These are phyloP conservation scores for Torymus tubicola DNA, from an alignment of 2,888 invertebrate species.

Conservation along the genomic window DNA sequence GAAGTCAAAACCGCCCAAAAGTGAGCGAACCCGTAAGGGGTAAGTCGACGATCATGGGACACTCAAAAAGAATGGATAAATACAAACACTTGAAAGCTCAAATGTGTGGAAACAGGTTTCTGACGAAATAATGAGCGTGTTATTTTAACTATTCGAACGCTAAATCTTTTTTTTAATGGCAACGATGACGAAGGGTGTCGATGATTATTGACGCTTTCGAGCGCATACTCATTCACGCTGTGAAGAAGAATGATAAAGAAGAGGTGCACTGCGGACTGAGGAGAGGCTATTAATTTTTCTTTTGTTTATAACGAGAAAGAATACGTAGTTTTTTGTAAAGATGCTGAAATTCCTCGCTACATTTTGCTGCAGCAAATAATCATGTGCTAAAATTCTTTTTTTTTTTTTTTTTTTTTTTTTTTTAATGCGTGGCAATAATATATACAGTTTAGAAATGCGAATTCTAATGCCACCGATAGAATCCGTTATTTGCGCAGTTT, in stretches of 20 bases:
- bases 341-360: slow-evolving; percentile 45
- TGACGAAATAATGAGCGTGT: slow-evolving; percentile 7
- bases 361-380: slow-evolving; percentile 29
- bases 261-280: slow-evolving; percentile 29
- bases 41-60: slow-evolving; percentile 34
- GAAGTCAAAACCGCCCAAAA: slow-evolving; percentile 62
- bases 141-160: slow-evolving; percentile 33
- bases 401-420: neutral
- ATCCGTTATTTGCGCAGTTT: slow-evolving; percentile 12
- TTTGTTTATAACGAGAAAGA: slow-evolving; percentile 32
- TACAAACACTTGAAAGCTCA: neutral
- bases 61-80: neutral
- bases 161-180: slow-evolving; percentile 31
- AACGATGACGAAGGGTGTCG: slow-evolving; percentile 5
- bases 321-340: slow-evolving; percentile 39
- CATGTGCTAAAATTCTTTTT: slow-evolving; percentile 7
- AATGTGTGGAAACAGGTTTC: slow-evolving; percentile 27
- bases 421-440: slow-evolving; percentile 18
- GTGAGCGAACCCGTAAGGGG: slow-evolving; percentile 30
- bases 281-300: slow-evolving; percentile 36
- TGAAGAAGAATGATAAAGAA: slow-evolving; percentile 5
- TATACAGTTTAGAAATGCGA: neutral
- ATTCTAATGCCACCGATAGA: slow-evolving; percentile 18
- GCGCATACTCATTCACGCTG: slow-evolving; percentile 42
- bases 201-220: slow-evolving; percentile 26